Conservation (phyloP, 2,113 vertebrate species). For the Cryptotis parvus region DNA sequence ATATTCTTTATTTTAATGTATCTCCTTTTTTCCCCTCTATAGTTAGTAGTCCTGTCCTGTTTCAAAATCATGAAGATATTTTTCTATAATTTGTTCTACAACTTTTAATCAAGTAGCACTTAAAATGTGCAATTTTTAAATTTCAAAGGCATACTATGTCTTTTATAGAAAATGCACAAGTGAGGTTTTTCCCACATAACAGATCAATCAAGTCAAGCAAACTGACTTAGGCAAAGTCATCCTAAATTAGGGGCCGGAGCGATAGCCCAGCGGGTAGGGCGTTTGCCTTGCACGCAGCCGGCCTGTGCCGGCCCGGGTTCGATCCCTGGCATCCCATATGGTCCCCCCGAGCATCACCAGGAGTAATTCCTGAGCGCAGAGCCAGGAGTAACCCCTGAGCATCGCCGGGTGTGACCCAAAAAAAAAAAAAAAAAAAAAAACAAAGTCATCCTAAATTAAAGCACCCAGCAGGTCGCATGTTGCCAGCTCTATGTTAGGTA, state of each 20-base stretch:
- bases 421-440: too few species aligned
- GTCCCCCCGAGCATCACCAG: too few species aligned
- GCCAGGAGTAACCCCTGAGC: too few species aligned
- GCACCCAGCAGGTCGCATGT: background rate
- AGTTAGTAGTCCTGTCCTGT: slow-evolving; percentile 12
- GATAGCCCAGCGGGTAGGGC: too few species aligned
- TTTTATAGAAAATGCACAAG: slow-evolving; percentile 30
- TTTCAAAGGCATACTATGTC: background rate
- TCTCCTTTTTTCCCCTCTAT: background rate
- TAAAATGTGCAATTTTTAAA: slow-evolving; percentile 43
- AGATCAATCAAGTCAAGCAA: slow-evolving; percentile 43
- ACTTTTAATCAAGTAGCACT: slow-evolving; percentile 25
- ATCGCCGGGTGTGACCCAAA: too few species aligned
- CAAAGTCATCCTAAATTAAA: slow-evolving; percentile 17
- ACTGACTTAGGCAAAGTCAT: background rate
- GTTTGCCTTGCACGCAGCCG: too few species aligned
- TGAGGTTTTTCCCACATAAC: slow-evolving; percentile 42
- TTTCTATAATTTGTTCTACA: slow-evolving; percentile 34
- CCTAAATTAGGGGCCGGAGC: too few species aligned
- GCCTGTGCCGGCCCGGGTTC: too few species aligned
- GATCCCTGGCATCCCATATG: too few species aligned
- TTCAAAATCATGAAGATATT: slow-evolving; percentile 35
- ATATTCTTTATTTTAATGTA: slow-evolving; percentile 28
- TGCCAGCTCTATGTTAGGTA: background rate
- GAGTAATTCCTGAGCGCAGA: too few species aligned